Base-by-base conservation (phyloP, 1,140 invertebrate species). In the Agrypnia vestita region DNA sequence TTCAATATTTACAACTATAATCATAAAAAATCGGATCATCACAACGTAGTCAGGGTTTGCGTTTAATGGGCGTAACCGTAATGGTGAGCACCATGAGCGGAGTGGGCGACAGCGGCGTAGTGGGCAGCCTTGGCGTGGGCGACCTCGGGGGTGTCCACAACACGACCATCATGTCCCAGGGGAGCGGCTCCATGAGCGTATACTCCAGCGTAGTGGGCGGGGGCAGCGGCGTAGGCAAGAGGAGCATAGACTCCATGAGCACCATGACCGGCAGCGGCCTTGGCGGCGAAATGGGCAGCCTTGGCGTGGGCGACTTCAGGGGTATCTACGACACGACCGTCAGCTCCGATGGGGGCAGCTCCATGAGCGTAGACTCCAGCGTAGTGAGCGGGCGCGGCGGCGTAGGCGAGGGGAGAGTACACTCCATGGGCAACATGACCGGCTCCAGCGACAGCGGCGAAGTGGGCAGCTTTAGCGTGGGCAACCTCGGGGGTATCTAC, bases 91-190 rank as follows among this genome's bases (percentile, higher is more conserved):
- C 51, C 51, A 53, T 13, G 51, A 11, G 51, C 51, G 51, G 51
- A 35, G 25, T 1, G 4, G 51, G 51, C 51, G 17, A 53, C 11
- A 53, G 51, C 51, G 51, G 51, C 51, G 11, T 53, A n/a, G 51
- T 53, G 51, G 7, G 86, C 87, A 43, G 88, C 87, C 59, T 88
- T 87, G 21, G 89, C 89, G 76, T 89, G 88, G 13, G 89, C 89
- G 72, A 90, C 89, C 81, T 90, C 89, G 75, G 89, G 88, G 21
- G 89, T 90, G 84, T 90, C 89, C 11, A 86, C 80, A 0, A 86
- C 85, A 4, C 85, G 83, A 0, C 85, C 85, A 53, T 86, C 85
- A 17, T 51, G 71, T 35, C 47, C 71, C 4, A 53, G 17, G 61
- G 61, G 80, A 25, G 56, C 77, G 0, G 79, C 67, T 15, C 67